Conservation (phyloP, 2,797 vertebrate species). For the Siniperca obscura region DNA sequence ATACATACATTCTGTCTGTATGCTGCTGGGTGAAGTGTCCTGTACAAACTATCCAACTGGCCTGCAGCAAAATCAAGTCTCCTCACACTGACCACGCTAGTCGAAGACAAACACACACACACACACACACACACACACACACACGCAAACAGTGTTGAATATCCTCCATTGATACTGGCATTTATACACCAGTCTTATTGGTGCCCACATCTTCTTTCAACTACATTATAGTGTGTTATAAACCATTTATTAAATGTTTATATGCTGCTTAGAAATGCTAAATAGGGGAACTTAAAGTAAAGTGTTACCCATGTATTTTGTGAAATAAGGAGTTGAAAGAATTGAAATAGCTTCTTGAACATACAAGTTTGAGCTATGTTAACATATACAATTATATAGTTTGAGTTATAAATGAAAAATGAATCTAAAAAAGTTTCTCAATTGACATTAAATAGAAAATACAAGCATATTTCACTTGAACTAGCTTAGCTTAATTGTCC, state of each 20-base stretch:
- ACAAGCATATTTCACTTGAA: too few species aligned
- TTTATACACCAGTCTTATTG: background rate
- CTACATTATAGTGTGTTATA: background rate
- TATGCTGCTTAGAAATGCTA: too few species aligned
- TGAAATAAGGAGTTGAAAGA: too few species aligned
- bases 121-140: background rate
- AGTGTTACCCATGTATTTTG: too few species aligned
- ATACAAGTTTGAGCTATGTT: background rate
- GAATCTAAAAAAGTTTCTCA: too few species aligned
- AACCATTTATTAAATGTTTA: background rate
- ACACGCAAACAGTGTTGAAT: background rate
- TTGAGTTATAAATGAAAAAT: background rate
- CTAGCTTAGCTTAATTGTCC: too few species aligned
- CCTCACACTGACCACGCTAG: slow-evolving; percentile 82
- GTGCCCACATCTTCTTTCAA: too few species aligned
- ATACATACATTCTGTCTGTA: too few species aligned
- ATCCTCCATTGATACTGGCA: background rate
- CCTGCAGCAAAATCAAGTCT: slow-evolving; percentile 82
- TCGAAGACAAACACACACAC: slow-evolving; percentile 73
- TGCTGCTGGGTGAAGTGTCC: slow-evolving; percentile 83
- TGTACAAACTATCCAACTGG: slow-evolving; percentile 89
- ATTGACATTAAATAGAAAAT: too few species aligned
- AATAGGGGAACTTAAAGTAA: too few species aligned
- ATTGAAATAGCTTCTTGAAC: too few species aligned
- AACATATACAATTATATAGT: background rate